Percentiles rank a stretch among this genome's conserved stretches.
Evolutionary conservation across 2,888 invertebrate genomes (phyloP).

Genomic region (Zygaena filipendulae): DNA sequence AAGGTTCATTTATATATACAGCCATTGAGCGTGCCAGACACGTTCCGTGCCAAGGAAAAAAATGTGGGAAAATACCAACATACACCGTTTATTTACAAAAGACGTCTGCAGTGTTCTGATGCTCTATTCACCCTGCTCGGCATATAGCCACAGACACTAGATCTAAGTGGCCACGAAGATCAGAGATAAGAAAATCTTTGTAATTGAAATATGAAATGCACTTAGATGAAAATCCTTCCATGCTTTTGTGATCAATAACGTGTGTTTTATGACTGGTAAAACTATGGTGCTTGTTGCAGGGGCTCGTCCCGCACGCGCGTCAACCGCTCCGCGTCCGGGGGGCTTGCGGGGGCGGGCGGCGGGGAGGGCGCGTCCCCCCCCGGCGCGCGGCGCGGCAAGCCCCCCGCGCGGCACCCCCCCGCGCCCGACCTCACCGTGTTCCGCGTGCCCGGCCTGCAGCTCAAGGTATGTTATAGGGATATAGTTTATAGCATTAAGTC

Average conservation of each 20-base stretch:
- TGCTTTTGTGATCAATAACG: background rate
- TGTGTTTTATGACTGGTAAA: too few species aligned
- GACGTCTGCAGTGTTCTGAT: too few species aligned
- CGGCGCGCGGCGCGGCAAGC: constrained; percentile 29
- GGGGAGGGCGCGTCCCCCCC: constrained; percentile 24
- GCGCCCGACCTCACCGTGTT: constrained; percentile 86
- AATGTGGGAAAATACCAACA: too few species aligned
- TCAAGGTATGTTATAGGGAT: constrained; percentile 68
- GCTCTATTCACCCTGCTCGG: too few species aligned
- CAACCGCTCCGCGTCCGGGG: constrained; percentile 24
- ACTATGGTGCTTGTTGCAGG: constrained; percentile 76
- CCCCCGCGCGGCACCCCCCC: constrained; percentile 41
- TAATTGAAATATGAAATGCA: too few species aligned
- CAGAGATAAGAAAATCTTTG: too few species aligned
- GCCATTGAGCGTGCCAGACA: too few species aligned
- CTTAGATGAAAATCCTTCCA: background rate
- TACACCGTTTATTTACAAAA: too few species aligned
- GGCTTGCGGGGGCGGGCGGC: constrained; percentile 29
- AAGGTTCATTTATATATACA: too few species aligned
- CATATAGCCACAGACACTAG: too few species aligned
- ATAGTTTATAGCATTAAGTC: background rate
- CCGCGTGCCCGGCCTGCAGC: constrained; percentile 90
- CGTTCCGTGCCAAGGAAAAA: too few species aligned
- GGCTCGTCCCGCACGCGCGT: constrained; percentile 64
- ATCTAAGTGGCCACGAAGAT: too few species aligned